Percentiles rank a stretch among this genome's conserved stretches.
Conservation (phyloP, 2,113 vertebrate genomes). For the Heloderma charlesbogerti region DNA sequence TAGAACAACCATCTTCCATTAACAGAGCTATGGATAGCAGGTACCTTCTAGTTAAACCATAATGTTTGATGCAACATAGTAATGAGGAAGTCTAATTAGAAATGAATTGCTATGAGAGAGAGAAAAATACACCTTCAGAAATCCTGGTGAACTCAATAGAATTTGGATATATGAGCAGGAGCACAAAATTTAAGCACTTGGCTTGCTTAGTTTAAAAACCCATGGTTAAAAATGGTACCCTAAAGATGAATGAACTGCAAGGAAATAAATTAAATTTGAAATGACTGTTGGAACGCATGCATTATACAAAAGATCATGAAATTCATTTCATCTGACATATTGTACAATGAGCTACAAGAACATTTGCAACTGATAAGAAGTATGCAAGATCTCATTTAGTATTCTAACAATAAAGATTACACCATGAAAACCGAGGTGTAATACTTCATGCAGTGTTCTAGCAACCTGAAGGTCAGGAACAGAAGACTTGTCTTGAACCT, state of each 20-base stretch:
- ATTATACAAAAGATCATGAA: slow-evolving; percentile 73
- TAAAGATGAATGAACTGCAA: slow-evolving; percentile 70
- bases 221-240: slow-evolving; percentile 62
- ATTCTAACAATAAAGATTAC: slow-evolving; percentile 67
- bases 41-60: slow-evolving; percentile 18
- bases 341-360: slow-evolving; percentile 64
- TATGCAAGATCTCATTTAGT: slow-evolving; percentile 59
- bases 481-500: slow-evolving; percentile 21
- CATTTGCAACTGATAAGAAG: slow-evolving; percentile 65
- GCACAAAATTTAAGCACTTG: slow-evolving; percentile 53
- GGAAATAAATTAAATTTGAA: slow-evolving; percentile 74
- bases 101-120: slow-evolving; percentile 34
- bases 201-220: slow-evolving; percentile 67
- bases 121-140: slow-evolving; percentile 11
- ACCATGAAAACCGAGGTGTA: slow-evolving; percentile 45
- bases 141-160: slow-evolving; percentile 16
- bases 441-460: slow-evolving; percentile 45
- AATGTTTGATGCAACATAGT: slow-evolving; percentile 5
- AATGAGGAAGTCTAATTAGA: slow-evolving; percentile 41
- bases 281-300: slow-evolving; percentile 71
- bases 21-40: slow-evolving; percentile 57
- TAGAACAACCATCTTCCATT: slow-evolving; percentile 50
- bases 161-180: slow-evolving; percentile 14
- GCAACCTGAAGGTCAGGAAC: slow-evolving; percentile 53
- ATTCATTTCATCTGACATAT: slow-evolving; percentile 70